phyloP scores from a whole-genome alignment of 2,888 invertebrate genomes.

The Caenorhabditis afra region DNA sequence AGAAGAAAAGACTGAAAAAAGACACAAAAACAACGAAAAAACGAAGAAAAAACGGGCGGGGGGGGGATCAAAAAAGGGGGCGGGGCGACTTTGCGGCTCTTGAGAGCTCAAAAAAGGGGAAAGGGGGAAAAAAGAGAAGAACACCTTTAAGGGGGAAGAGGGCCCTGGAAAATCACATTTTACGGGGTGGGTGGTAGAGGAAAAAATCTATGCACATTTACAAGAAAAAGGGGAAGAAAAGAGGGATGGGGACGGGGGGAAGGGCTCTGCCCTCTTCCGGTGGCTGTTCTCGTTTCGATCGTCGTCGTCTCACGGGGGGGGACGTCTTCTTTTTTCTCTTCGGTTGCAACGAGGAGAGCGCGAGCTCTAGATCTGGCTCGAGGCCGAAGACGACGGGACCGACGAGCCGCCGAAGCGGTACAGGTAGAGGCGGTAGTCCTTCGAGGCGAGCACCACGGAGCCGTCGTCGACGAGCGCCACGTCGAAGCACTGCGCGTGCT shows the following conservation, averaged over 20 bases:
- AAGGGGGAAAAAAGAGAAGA: constrained; percentile 11
- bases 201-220: constrained; percentile 51
- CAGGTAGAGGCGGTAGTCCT: constrained; percentile 98
- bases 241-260: neutral
- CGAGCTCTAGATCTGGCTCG: constrained; percentile 20
- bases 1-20: neutral
- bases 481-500: constrained; percentile 99
- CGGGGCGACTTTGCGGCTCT: neutral
- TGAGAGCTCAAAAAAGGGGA: neutral
- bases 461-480: constrained; percentile 99
- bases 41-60: constrained; percentile 6
- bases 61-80: constrained; percentile 6
- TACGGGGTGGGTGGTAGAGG: constrained; percentile 1
- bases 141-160: constrained; percentile 14
- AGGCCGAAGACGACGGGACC: constrained; percentile 5
- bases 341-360: too few species aligned
- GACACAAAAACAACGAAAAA: constrained; percentile 25
- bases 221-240: constrained; percentile 19
- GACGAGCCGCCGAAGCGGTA: constrained; percentile 88
- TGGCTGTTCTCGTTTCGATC: neutral
- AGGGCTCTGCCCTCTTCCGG: constrained; percentile 14
- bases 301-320: too few species aligned
- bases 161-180: constrained; percentile 33
- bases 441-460: constrained; percentile 97
- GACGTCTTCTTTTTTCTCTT: too few species aligned